Base-by-base conservation (phyloP, 2,888 invertebrate genomes). In the Euphydryas editha region DNA sequence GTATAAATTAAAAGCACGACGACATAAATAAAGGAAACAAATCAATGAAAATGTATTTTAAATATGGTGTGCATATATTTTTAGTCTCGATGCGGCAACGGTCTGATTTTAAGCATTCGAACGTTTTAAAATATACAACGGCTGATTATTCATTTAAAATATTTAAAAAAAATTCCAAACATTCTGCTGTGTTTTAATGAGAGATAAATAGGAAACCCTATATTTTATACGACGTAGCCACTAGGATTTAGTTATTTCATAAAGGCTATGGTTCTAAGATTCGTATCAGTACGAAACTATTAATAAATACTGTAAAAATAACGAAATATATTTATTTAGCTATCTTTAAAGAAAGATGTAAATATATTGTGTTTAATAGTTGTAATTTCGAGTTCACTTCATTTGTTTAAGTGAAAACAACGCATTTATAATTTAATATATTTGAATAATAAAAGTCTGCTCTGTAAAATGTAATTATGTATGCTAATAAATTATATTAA, bases 401-500 rank as follows among this genome's bases (percentile, higher is more conserved):
- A 36, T 49, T 63, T 18, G 56, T 58, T 62, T 36, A 58, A 63
- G 58, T 63, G 57, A 18, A n/a, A 51, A 57, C 36, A 42, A 63
- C 18, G 55, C 62, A 58, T 72, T 75, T 58, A 62, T 61, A 57
- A 37, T 39, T 66, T 60, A 47, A 44, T 55, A 10, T 42, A 56
- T 44, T 24, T 51, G 1, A 46, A 30, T 30, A 44, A 49, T 42
- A 36, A 58, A 24, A 37, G 36, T 54, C 7, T 61, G 47, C 60
- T 56, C 37, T 65, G 56, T 60, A 60, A 56, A 64, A 64, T 64
- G 64, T 64, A 64, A 44, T 60, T 60, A 60, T 44, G 36, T 66
- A 20, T 58, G 44, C n/a, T 58, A 73, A 68, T 72, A 70, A 71
- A 72, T 58, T 30, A 59, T 62, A 49, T 37, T 63, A 62, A 60